Percentiles rank a stretch among this genome's conserved stretches.
These are phyloP conservation scores for Epinotia brunnichana DNA, from an alignment of 2,888 invertebrate genomes.

Conservation along the genomic window DNA sequence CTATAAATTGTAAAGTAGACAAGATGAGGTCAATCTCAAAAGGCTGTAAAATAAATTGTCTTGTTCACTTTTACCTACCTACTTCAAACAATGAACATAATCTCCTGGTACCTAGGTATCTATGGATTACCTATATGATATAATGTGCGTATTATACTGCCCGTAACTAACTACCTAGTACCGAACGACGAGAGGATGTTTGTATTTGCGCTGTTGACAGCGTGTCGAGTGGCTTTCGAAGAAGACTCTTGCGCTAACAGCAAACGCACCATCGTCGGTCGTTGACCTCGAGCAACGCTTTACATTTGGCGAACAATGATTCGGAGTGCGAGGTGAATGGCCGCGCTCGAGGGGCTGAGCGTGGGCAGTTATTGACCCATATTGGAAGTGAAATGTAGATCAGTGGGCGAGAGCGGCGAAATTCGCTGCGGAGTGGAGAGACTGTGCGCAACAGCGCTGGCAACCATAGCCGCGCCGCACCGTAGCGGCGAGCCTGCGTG, in stretches of 20 bases:
- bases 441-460: slow-evolving; percentile 50
- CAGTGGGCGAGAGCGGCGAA: slow-evolving; percentile 84
- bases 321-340: slow-evolving; percentile 83
- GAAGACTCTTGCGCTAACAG: slow-evolving; percentile 72
- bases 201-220: slow-evolving; percentile 65
- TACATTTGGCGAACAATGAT: slow-evolving; percentile 84
- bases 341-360: slow-evolving; percentile 81
- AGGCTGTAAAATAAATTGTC: not conserved
- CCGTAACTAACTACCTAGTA: slow-evolving; percentile 28
- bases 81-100: not conserved
- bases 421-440: slow-evolving; percentile 71
- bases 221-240: slow-evolving; percentile 78
- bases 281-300: slow-evolving; percentile 74
- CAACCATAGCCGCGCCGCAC: slow-evolving; percentile 47
- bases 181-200: slow-evolving; percentile 65
- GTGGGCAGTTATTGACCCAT: slow-evolving; percentile 84
- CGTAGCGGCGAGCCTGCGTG: slow-evolving; percentile 42
- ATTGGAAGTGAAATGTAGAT: slow-evolving; percentile 84
- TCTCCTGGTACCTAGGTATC: not conserved
- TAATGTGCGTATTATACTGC: slow-evolving; percentile 8
- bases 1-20: not conserved
- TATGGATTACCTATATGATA: too few species aligned
- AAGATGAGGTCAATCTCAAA: not conserved
- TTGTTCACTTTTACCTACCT: not conserved
- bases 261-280: slow-evolving; percentile 71